Percentiles rank a stretch among this genome's conserved stretches.
Conservation (phyloP, 1,140 invertebrate genomes). For the Elymnias hypermnestra region DNA sequence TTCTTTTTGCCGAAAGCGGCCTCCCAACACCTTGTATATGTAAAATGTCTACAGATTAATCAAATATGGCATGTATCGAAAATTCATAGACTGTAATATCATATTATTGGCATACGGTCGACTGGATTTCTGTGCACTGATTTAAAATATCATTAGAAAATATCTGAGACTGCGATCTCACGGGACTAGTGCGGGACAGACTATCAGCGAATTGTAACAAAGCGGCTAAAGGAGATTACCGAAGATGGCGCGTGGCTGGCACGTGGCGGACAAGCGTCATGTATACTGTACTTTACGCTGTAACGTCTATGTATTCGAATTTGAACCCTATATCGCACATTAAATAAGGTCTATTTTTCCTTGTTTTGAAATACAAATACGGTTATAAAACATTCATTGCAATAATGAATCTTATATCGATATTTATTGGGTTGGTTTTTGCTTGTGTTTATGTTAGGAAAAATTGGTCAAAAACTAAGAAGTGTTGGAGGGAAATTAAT, state of each 20-base stretch:
- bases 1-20: too few species aligned
- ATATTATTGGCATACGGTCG: slow-evolving; percentile 21
- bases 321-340: slow-evolving; percentile 10
- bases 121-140: slow-evolving; percentile 44
- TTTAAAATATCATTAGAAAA: slow-evolving; percentile 73
- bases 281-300: slow-evolving; percentile 38
- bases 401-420: slow-evolving; percentile 30
- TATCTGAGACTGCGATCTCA: slow-evolving; percentile 64
- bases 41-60: too few species aligned
- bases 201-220: slow-evolving; percentile 72
- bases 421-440: slow-evolving; percentile 25
- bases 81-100: neutral
- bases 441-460: neutral
- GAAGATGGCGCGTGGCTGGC: slow-evolving; percentile 51
- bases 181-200: slow-evolving; percentile 50
- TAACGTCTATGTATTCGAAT: slow-evolving; percentile 18
- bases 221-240: slow-evolving; percentile 69
- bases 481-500: slow-evolving; percentile 73
- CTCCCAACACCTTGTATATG: too few species aligned
- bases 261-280: slow-evolving; percentile 53
- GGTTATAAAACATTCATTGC: slow-evolving; percentile 5
- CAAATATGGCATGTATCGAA: too few species aligned
- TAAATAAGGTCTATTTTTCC: slow-evolving; percentile 22
- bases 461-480: slow-evolving; percentile 59
- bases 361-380: slow-evolving; percentile 3